Percentiles rank a stretch among this genome's conserved stretches.
Conservation (phyloP, 2,113 vertebrate genomes). For the Natator depressus region DNA sequence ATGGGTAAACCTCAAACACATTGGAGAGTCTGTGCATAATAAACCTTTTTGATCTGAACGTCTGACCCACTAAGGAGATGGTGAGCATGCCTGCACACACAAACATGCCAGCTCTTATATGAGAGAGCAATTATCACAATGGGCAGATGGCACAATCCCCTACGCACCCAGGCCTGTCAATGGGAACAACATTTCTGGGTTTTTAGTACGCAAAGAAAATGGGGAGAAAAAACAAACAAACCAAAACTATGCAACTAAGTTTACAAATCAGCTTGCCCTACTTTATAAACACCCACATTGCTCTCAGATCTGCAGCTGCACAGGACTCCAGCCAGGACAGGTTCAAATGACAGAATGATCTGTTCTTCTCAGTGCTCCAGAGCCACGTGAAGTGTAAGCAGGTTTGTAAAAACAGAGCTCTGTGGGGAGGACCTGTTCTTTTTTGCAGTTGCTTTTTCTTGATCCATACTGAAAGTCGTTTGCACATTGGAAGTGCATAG, state of each 20-base stretch:
- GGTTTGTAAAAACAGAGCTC: not conserved
- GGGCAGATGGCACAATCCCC: not conserved
- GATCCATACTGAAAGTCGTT: not conserved
- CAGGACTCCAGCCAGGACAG: not conserved
- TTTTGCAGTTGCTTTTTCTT: not conserved
- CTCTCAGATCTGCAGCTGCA: slow-evolving; percentile 58
- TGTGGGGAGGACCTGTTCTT: not conserved
- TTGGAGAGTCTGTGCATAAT: slow-evolving; percentile 33
- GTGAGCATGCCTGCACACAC: not conserved
- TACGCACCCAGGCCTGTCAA: not conserved
- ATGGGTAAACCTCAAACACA: slow-evolving; percentile 72
- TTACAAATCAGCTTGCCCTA: not conserved
- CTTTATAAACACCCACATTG: not conserved
- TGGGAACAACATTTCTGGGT: not conserved
- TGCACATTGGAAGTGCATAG: not conserved
- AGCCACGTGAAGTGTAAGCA: not conserved
- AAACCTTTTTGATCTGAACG: slow-evolving; percentile 57
- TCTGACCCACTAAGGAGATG: slow-evolving; percentile 14
- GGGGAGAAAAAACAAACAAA: not conserved
- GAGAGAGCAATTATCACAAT: not conserved
- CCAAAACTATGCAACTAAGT: slow-evolving; percentile 7
- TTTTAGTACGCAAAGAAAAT: slow-evolving; percentile 4
- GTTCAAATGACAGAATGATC: slow-evolving; percentile 5
- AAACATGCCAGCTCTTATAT: not conserved
- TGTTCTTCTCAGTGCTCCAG: slow-evolving; percentile 17